These are phyloP conservation scores for Apostichopus californicus DNA, from an alignment of 35 echinoderm and acorn worm genomes.

Conservation along the genomic window DNA sequence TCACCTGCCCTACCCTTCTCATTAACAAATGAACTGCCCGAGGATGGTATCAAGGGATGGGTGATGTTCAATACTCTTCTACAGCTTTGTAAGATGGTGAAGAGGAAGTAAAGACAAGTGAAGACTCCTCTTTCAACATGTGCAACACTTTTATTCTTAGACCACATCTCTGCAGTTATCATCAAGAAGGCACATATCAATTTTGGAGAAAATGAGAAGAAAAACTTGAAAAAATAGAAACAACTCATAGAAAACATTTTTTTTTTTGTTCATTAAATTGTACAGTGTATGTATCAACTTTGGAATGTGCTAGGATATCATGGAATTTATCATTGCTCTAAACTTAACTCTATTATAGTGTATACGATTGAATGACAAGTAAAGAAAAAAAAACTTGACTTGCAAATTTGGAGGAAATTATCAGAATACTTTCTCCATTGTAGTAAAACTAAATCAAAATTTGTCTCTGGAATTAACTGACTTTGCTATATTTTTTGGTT, in stretches of 20 bases:
- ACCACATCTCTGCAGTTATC: conserved; percentile 15
- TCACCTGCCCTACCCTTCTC: too few relatives aligned
- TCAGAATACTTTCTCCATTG: too few relatives aligned
- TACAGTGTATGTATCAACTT: conserved; percentile 39
- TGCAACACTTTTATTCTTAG: conserved; percentile 32
- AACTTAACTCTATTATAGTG: not conserved
- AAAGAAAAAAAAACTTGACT: not conserved
- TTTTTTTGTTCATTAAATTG: not conserved
- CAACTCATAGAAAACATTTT: conserved; percentile 43
- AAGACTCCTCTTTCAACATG: not conserved
- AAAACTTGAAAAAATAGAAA: conserved; percentile 42
- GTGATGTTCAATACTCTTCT: too few relatives aligned
- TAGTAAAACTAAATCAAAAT: too few relatives aligned
- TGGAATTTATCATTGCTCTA: conserved; percentile 16
- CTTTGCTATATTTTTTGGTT: too few relatives aligned
- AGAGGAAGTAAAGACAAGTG: too few relatives aligned
- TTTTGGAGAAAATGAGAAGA: conserved; percentile 36
- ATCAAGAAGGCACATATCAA: conserved; percentile 37
- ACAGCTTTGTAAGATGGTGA: too few relatives aligned
- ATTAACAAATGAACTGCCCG: too few relatives aligned
- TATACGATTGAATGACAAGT: not conserved
- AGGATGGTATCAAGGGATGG: too few relatives aligned
- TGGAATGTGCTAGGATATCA: conserved; percentile 39
- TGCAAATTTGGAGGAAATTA: not conserved
- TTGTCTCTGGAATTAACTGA: too few relatives aligned